Conservation (phyloP, 2,113 vertebrate genomes). For the Labrus mixtus region DNA sequence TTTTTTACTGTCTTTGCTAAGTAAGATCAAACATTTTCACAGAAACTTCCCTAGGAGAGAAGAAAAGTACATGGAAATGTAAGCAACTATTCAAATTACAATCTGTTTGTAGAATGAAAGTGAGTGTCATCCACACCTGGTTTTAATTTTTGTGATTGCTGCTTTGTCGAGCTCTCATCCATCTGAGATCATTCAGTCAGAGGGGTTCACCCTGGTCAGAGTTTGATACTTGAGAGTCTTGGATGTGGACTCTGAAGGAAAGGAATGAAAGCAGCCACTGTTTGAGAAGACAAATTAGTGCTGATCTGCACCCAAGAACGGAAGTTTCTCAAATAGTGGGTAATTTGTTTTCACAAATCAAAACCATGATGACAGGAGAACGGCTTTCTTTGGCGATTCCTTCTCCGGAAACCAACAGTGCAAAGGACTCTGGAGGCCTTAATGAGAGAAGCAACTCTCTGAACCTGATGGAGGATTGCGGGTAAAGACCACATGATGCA, state of each 20-base stretch:
- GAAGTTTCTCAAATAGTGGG: neutral
- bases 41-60: neutral
- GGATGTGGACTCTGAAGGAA: neutral
- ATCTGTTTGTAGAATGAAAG: neutral
- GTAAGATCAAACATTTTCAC: neutral
- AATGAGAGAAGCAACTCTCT: neutral
- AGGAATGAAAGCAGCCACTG: slow-evolving; percentile 28
- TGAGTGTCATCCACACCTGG: slow-evolving; percentile 55
- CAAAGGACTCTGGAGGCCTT: neutral
- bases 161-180: neutral
- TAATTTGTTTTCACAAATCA: neutral
- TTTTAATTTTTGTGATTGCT: slow-evolving; percentile 57
- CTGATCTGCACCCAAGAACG: neutral
- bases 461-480: slow-evolving; percentile 4
- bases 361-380: neutral
- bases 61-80: neutral
- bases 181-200: neutral
- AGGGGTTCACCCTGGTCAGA: neutral
- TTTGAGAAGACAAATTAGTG: neutral
- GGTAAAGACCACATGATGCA: slow-evolving; percentile 26
- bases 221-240: neutral
- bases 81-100: neutral
- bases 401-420: neutral
- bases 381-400: neutral
- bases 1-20: neutral